Conservation (phyloP, 2,888 invertebrate species). For the Alcis repandata region DNA sequence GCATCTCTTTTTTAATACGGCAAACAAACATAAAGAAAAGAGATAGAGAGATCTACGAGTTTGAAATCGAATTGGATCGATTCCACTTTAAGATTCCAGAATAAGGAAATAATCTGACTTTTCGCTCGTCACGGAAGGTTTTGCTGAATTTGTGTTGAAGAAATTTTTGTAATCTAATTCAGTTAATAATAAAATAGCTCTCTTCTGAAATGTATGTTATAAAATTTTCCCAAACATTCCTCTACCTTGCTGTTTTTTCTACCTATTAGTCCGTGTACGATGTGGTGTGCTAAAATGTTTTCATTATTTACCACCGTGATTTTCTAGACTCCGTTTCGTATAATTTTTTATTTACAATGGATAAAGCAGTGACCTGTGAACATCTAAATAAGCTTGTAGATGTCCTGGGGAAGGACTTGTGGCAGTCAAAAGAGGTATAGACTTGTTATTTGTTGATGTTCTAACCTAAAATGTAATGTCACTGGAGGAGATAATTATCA, state of each 20-base stretch:
- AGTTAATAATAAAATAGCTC: constrained; percentile 67
- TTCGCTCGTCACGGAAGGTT: constrained; percentile 84
- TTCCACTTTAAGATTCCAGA: constrained; percentile 30
- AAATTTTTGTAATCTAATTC: constrained; percentile 83
- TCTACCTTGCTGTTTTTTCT: constrained; percentile 53
- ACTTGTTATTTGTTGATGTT: constrained; percentile 49
- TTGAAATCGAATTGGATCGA: background rate
- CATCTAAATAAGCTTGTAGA: constrained; percentile 80
- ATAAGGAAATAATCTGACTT: constrained; percentile 65
- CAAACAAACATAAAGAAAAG: background rate
- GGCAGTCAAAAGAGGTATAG: constrained; percentile 80
- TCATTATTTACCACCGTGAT: constrained; percentile 52
- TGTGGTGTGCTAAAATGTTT: constrained; percentile 64
- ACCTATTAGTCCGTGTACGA: constrained; percentile 52
- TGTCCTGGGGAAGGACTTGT: constrained; percentile 74
- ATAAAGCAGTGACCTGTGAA: constrained; percentile 82
- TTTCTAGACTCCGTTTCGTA: constrained; percentile 64
- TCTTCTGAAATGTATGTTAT: constrained; percentile 69
- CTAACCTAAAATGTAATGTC: constrained; percentile 75
- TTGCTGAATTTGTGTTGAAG: constrained; percentile 64
- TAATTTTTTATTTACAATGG: constrained; percentile 71
- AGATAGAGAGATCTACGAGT: background rate
- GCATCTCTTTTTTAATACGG: background rate
- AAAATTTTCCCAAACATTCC: constrained; percentile 54
- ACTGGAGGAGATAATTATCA: constrained; percentile 69